Conservation (phyloP, 2,113 vertebrate genomes). For the Psilopsiagon aurifrons region DNA sequence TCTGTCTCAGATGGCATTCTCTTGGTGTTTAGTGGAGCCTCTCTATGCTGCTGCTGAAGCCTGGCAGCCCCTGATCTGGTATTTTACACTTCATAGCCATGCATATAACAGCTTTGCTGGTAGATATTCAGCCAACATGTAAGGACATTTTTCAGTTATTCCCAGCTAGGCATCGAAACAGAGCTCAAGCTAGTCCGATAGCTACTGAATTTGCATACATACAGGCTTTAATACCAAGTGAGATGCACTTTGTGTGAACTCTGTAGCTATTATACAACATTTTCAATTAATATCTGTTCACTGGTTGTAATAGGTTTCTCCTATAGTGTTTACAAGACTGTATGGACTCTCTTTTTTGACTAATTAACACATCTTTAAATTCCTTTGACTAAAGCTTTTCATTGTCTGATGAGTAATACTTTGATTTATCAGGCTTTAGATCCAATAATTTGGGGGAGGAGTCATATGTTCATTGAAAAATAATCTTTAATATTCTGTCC, state of each 20-base stretch:
- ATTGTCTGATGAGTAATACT: slow-evolving; percentile 13
- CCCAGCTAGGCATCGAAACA: neutral
- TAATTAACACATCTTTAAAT: slow-evolving; percentile 65
- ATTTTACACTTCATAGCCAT: neutral
- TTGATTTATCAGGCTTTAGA: slow-evolving; percentile 48
- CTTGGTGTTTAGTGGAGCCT: neutral
- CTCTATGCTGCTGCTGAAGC: rapidly evolving
- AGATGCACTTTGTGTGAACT: slow-evolving; percentile 57
- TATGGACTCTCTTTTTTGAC: slow-evolving; percentile 42
- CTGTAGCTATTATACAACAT: neutral
- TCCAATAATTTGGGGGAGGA: neutral
- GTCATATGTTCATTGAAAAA: neutral
- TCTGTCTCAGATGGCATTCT: neutral
- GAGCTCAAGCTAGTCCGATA: neutral
- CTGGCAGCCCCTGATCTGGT: neutral
- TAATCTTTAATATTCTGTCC: neutral
- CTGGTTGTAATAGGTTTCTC: slow-evolving; percentile 55
- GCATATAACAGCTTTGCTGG: neutral
- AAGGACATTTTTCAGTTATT: neutral
- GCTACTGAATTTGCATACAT: neutral
- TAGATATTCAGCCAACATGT: neutral
- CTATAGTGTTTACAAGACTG: slow-evolving; percentile 51
- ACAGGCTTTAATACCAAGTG: neutral
- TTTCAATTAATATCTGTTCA: slow-evolving; percentile 62
- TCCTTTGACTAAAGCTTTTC: slow-evolving; percentile 41